Evolutionary conservation across 2,113 vertebrate genomes (phyloP), one percentile per base, ranked within the genome.

Genomic region (Microtus oregoni): DNA sequence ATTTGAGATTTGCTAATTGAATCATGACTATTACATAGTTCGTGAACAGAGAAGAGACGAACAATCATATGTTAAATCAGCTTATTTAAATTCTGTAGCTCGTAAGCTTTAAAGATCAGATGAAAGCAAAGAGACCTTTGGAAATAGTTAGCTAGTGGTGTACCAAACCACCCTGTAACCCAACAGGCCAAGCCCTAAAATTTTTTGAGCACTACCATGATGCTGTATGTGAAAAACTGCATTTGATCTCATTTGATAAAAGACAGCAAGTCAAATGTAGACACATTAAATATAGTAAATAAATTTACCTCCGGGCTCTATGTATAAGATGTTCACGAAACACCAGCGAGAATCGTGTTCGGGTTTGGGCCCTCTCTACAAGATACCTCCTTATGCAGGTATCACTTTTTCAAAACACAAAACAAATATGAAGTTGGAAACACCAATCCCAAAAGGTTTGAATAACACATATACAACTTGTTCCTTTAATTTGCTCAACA

Each of bases 1-100:
- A 75, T 88, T 44, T 24, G 91, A 89, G 30, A 86, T 52, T 94
- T 96, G 38, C 78, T 87, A 89, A 50, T 96, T 86, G 87, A 86
- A 78, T 68, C 15, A 82, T 87, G 73, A 55, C 82, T 89, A 20
- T 90, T 55, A 32, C 30, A 47, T 26, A 91, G 44, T 72, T 94
- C 83, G 38, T n/a, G 58, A 91, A 92, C 20, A 94, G 22, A 94
- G 11, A 50, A 55, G 38, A 92, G 15, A 63, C 30, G 63, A 90
- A n/a, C 35, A 86, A 90, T 90, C 58, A 58, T 70, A 72, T 73
- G 73, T 95, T 94, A 96, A 90, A 77, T 78, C 81, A 76, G 35
- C 19, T 17, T 79, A 89, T 86, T 96, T 32, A 88, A 92, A 92
- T 92, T 83, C 75, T 70, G 47, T 68, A 38, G 19, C 38, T 92